Evolutionary conservation across 2,113 vertebrate genomes (phyloP).

Genomic region (Gasterosteus nipponicus): DNA sequence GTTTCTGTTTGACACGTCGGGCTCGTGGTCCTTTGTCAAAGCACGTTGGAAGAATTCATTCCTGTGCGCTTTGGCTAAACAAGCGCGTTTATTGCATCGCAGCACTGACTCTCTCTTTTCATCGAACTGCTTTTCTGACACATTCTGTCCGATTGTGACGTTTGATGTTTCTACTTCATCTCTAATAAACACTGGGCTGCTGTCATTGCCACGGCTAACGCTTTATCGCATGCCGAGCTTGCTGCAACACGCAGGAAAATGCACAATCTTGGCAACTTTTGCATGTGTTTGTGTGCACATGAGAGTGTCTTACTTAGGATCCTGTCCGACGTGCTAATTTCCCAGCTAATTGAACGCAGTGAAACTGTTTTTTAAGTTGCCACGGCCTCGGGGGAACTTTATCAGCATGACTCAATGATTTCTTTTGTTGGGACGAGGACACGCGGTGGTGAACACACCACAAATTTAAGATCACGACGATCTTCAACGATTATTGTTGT

Average conservation of each 20-base stretch:
- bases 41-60: neutral
- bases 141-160: neutral
- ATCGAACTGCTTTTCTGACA: neutral
- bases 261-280: neutral
- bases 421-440: neutral
- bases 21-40: neutral
- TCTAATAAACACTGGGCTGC: neutral
- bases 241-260: neutral
- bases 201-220: neutral
- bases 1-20: neutral
- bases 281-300: neutral
- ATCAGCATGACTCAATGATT: conserved; percentile 10
- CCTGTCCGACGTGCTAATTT: too few relatives aligned
- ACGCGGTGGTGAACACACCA: neutral
- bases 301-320: neutral
- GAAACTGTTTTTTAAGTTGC: neutral
- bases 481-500: too few relatives aligned
- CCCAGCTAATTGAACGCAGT: too few relatives aligned
- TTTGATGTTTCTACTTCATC: neutral
- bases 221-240: neutral
- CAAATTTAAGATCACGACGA: neutral
- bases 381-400: neutral
- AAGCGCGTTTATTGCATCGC: neutral
- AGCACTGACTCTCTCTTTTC: neutral
- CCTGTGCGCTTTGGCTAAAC: neutral